Evolutionary conservation across 2,888 invertebrate species (phyloP), one percentile per base, ranked within the genome.

Genomic region (Chymomyza fuscimana): DNA sequence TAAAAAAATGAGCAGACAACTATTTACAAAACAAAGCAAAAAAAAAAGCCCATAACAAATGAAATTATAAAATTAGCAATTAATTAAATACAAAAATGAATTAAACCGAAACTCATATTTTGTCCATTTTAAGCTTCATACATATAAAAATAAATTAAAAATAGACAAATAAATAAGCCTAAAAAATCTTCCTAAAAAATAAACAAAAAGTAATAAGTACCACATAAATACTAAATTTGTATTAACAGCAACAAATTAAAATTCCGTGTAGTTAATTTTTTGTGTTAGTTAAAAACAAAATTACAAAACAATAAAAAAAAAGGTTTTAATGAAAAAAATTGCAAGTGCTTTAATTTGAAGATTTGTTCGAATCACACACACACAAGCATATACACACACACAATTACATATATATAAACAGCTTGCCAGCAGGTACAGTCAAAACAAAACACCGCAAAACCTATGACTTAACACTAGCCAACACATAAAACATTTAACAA

Each of bases 111-210:
- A 65, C 67, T 77, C 77, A 82, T 74, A 85, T 79, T 82, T 85
- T 85, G 83, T 85, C 82, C 81, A 86, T 84, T 81, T 82, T 77
- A 81, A 81, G 83, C 86, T 84, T 81, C 77, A 85, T 80, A 74
- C 75, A 75, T 77, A 69, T 66, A 72, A 58, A 71, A 74, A 65
- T 72, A 70, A 65, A 60, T 71, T 62, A 46, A 69, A 72, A 32
- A 74, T 71, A 80, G 71, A 72, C 61, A 78, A 75, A 63, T 59
- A 70, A 76, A 69, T 51, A 65, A 32, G 65, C 67, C 69, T 67
- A 70, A 64, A 62, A 77, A 82, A 76, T 82, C 83, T 84, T 84
- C 83, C 83, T 84, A 82, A 78, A 69, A 56, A 67, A 76, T 60
- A 75, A 71, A 74, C 32, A 36, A 54, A 63, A 70, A 67, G 54